phyloP scores from a whole-genome alignment of 2,888 invertebrate species.

The Eucriotettix oculatus region DNA sequence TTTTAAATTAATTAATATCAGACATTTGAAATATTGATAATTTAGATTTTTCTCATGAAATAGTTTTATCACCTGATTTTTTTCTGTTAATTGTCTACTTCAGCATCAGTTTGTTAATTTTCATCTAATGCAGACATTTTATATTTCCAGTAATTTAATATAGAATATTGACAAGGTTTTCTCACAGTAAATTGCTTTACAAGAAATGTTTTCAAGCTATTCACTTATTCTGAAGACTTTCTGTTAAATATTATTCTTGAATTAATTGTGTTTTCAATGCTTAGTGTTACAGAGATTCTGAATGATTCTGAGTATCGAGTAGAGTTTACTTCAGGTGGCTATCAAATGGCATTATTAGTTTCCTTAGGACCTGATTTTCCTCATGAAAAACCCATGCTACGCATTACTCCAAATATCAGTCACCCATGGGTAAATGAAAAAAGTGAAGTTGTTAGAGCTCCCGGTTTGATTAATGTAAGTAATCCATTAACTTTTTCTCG shows the following conservation, averaged over 20 bases:
- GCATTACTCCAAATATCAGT: conserved; percentile 43
- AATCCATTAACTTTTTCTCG: too few species aligned
- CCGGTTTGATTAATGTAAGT: conserved; percentile 53
- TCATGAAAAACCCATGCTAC: conserved; percentile 52
- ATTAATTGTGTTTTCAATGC: conserved; percentile 13
- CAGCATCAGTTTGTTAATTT: too few species aligned
- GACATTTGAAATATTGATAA: too few species aligned
- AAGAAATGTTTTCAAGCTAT: too few species aligned
- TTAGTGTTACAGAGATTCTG: conserved; percentile 49
- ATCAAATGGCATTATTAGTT: conserved; percentile 48
- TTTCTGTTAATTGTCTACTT: too few species aligned
- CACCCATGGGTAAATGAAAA: conserved; percentile 58
- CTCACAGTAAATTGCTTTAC: too few species aligned
- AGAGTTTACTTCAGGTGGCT: conserved; percentile 46
- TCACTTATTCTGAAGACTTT: neutral
- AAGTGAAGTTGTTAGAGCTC: conserved; percentile 51
- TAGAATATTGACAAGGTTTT: too few species aligned
- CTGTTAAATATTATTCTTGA: neutral
- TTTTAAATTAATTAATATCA: too few species aligned
- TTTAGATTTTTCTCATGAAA: too few species aligned
- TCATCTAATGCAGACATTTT: too few species aligned
- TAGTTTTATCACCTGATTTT: too few species aligned
- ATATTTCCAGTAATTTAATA: too few species aligned
- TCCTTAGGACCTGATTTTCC: conserved; percentile 54
- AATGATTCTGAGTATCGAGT: conserved; percentile 58